phyloP scores from a whole-genome alignment of 2,797 vertebrate genomes.

The Cercopithecus mitis region DNA sequence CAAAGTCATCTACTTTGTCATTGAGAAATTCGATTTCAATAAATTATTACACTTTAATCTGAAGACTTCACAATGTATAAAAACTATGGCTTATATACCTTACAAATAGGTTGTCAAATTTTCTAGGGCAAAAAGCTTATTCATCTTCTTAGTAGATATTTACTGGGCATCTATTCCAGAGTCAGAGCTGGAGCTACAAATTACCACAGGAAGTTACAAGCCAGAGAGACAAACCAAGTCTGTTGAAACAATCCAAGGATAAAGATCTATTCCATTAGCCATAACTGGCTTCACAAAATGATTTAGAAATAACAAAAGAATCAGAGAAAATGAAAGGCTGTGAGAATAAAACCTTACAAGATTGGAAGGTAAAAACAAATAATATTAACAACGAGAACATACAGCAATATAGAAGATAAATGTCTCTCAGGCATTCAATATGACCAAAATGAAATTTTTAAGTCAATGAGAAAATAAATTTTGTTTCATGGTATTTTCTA shows the following conservation, averaged over 20 bases:
- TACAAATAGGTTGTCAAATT: background rate
- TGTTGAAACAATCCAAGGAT: background rate
- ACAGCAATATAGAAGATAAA: constrained; percentile 17
- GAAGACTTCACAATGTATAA: background rate
- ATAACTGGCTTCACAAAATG: background rate
- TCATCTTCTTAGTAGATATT: background rate
- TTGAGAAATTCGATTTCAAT: background rate
- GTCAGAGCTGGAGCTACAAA: background rate
- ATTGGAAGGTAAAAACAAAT: background rate
- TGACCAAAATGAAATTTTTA: constrained; percentile 18
- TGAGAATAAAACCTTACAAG: background rate
- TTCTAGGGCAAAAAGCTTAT: background rate
- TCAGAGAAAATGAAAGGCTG: background rate
- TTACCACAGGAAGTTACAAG: background rate
- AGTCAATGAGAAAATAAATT: background rate
- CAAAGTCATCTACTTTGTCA: background rate
- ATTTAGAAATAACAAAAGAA: constrained; percentile 8
- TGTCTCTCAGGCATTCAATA: background rate
- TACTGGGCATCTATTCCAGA: background rate
- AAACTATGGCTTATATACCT: background rate
- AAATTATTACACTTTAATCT: background rate
- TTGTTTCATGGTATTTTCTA: background rate
- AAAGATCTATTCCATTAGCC: background rate
- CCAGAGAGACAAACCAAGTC: background rate
- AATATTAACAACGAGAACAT: background rate